Percentiles rank a stretch among this genome's conserved stretches.
Conservation (phyloP, 2,113 vertebrate species). For the Kryptolebias marmoratus region DNA sequence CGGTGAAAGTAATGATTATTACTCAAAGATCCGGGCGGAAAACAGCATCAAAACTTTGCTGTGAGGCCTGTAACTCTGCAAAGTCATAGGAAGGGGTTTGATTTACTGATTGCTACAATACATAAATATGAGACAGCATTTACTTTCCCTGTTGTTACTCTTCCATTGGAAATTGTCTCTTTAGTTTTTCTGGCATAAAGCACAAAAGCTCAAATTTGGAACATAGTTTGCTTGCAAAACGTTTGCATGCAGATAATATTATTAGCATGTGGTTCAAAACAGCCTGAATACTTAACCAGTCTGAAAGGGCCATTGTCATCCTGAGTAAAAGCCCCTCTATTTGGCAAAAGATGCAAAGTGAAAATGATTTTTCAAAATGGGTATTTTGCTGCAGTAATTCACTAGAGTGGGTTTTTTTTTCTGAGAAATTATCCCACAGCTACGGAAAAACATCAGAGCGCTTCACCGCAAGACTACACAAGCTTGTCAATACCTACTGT, state of each 20-base stretch:
- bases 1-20: neutral
- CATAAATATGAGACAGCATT: constrained; percentile 10
- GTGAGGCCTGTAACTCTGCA: constrained; percentile 14
- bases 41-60: neutral
- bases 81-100: neutral
- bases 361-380: constrained; percentile 26
- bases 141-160: neutral
- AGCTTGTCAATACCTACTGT: constrained; percentile 26
- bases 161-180: neutral
- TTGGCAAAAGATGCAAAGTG: constrained; percentile 36
- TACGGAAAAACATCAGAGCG: neutral
- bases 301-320: constrained; percentile 39
- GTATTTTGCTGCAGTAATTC: constrained; percentile 36
- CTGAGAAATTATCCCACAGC: constrained; percentile 15
- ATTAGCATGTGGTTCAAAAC: constrained; percentile 44
- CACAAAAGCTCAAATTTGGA: constrained; percentile 31
- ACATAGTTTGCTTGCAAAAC: constrained; percentile 20
- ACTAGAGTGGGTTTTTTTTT: constrained; percentile 28
- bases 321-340: constrained; percentile 36
- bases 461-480: constrained; percentile 3
- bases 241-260: constrained; percentile 28
- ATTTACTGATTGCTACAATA: constrained; percentile 3
- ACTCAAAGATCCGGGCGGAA: neutral
- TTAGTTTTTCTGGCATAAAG: neutral
- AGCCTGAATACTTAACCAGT: constrained; percentile 26